Evolutionary conservation across 2,113 vertebrate species (phyloP), one percentile per base, ranked within the genome.

Genomic region (Galeopterus variegatus): DNA sequence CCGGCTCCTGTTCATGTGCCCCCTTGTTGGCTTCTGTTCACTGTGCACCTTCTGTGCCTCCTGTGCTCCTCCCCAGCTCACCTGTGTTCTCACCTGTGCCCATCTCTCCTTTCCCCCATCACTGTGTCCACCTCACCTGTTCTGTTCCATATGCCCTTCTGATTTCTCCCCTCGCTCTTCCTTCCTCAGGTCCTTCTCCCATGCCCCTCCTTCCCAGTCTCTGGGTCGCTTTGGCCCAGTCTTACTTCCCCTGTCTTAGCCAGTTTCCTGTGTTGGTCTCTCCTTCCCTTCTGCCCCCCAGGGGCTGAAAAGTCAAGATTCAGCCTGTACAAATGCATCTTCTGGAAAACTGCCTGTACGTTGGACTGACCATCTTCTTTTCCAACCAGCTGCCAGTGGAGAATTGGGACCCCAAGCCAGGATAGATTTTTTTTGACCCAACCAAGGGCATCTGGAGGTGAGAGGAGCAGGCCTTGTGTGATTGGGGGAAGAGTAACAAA

Each of bases 271-370:
- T 93, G 10, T 65, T 45, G 76, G 64, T 62, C 41, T 96, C 94
- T 85, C 81, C 92, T 95, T 91, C 73, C 33, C 31, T 65, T 94
- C 0, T 54, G n/a, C 6, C 81, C 65, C 90, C 90, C 92, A 26
- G 13, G 45, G 76, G 62, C 93, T 95, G 94, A 97, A 97, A 14
- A 45, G 95, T 94, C 82, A 94, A 96, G 94, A 93, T 70, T 91
- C 52, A 82, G 65, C 33, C 72, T 84, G 23, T 90, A 79, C 94
- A 90, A 69, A 24, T 67, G 58, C 72, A 91, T 83, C 80, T 81
- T 24, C 31, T 9, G 6, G 17, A 26, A 48, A 52, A 72, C 62
- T 50, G 17, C 23, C 41, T 18, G 33, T 79, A 19, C 41, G 3
- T 79, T 48, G 52, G 28, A 11, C 26, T 41, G 70, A 33, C 13